Evolutionary conservation across 2,113 vertebrate species (phyloP).

Genomic region (Lonchura striata): DNA sequence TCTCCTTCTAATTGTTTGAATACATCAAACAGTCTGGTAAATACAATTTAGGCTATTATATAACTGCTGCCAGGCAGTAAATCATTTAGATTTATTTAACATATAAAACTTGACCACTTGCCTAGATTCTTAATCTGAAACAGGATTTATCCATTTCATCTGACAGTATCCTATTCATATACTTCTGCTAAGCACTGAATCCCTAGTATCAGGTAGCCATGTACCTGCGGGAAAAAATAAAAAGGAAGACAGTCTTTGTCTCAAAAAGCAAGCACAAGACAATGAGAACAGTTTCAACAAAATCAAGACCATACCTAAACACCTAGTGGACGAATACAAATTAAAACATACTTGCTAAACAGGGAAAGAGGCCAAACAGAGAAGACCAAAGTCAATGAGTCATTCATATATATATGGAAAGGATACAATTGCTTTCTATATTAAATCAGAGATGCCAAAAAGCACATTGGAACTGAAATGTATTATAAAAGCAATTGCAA

Average conservation of each 20-base stretch:
- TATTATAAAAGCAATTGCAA: neutral
- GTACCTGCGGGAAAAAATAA: neutral
- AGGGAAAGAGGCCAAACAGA: neutral
- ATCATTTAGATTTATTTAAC: neutral
- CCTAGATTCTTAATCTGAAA: neutral
- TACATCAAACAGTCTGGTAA: neutral
- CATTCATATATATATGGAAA: neutral
- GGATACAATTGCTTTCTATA: neutral
- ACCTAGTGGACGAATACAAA: neutral
- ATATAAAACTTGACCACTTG: neutral
- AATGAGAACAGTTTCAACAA: neutral
- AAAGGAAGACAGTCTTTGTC: neutral
- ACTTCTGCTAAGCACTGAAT: neutral
- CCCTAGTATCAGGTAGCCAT: neutral
- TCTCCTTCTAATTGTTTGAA: neutral
- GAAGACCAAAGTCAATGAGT: neutral
- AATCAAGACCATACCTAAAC: neutral
- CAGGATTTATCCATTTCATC: neutral
- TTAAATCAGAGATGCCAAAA: neutral
- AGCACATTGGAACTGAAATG: neutral
- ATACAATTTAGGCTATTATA: neutral
- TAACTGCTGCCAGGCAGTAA: neutral
- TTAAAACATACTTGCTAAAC: neutral
- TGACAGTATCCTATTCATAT: neutral
- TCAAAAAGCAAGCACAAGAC: neutral